A percentile compares a stretch with the other conserved stretches of the same genome.
Evolutionary conservation across 2,888 invertebrate genomes (phyloP).

Genomic region (Mayetiola destructor): DNA sequence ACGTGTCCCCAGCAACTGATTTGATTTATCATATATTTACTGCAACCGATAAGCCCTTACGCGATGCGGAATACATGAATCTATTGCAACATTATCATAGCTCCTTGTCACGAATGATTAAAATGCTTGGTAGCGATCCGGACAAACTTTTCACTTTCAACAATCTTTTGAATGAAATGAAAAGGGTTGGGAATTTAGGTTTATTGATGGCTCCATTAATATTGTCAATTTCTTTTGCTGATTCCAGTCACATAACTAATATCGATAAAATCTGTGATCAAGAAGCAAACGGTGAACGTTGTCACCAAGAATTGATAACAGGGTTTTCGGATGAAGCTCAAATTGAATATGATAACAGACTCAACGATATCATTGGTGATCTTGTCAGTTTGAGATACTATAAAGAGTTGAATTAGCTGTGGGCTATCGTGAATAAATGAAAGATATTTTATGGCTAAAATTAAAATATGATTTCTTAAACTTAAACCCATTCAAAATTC

Average conservation of each 20-base stretch:
- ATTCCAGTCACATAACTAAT: constrained; percentile 26
- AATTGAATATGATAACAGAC: constrained; percentile 12
- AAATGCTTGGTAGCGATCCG: constrained; percentile 23
- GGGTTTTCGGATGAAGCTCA: not conserved
- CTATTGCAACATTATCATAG: constrained; percentile 16
- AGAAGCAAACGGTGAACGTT: constrained; percentile 23
- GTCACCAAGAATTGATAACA: not conserved
- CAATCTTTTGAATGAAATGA: constrained; percentile 25
- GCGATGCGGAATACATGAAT: constrained; percentile 16
- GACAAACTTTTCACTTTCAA: constrained; percentile 23
- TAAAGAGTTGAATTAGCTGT: not conserved
- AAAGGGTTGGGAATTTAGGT: constrained; percentile 25
- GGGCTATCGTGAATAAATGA: too few relatives aligned
- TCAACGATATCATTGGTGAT: constrained; percentile 16
- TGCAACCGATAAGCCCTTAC: constrained; percentile 15
- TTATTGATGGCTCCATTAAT: constrained; percentile 27
- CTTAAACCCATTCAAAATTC: too few relatives aligned
- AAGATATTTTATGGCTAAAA: too few relatives aligned
- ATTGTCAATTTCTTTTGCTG: constrained; percentile 26
- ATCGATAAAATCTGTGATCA: constrained; percentile 26
- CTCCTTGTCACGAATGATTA: constrained; percentile 11
- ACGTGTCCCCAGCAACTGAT: constrained; percentile 17
- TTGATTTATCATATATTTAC: constrained; percentile 16
- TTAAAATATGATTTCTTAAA: too few relatives aligned
- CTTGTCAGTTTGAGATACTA: constrained; percentile 16